Base-by-base conservation (phyloP, 2,888 invertebrate genomes). In the Buathra laborator region DNA sequence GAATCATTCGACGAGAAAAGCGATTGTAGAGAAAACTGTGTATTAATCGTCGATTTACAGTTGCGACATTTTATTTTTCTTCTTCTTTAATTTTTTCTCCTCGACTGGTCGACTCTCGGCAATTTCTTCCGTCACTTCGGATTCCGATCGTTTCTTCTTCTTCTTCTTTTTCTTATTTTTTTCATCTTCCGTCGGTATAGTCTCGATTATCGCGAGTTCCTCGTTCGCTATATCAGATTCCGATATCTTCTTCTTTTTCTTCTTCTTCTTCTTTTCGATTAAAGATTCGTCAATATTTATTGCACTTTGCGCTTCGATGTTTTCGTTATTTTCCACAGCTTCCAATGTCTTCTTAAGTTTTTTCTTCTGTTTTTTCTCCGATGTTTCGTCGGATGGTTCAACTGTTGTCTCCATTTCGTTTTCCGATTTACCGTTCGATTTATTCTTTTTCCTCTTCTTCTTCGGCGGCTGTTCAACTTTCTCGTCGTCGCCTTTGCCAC, bases 391-490 rank as follows among this genome's bases (percentile, higher is more conserved):
- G n/a, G 59, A 24, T 6, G 14, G 7, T 48, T 43, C 51, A 1
- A 19, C 59, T 32, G 12, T 37, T 51, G 44, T 64, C 70, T 48
- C 66, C 43, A 16, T 14, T 3, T 29, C 29, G 24, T 75, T 78
- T 71, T 62, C 78, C 66, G 53, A 32, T 56, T 19, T 59, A 24
- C 37, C 81, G 5, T 87, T 74, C 53, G 16, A n/a, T 79, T 87
- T 84, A 32, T 84, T 78, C 81, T 79, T 86, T 19, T 86, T 83
- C n/a, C 79, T 67, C 43, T 83, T 87, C 62, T 86, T 86, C 64
- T 81, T 85, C 59, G 84, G 83, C 43, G 29, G 82, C 16, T 53
- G 44, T 72, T 85, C 53, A 14, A 68, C 44, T 53, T 44, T 37
- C 10, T 75, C 56, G 19, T 29, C 29, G 19, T 56, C 46, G 5